Conservation (phyloP, 1,140 invertebrate genomes). For the Metopolophium dirhodum region DNA sequence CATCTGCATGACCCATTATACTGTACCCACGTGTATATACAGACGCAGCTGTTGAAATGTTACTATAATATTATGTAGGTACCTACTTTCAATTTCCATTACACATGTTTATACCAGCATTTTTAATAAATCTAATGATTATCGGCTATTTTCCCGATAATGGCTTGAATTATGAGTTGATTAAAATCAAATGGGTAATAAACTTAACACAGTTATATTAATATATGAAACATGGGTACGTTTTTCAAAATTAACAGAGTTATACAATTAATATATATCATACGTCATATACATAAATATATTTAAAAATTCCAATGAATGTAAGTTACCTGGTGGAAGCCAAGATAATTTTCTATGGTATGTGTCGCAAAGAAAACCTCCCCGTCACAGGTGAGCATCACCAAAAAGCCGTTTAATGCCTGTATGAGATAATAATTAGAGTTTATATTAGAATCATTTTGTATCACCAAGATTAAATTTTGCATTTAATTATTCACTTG, state of each 20-base stretch:
- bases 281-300: not conserved
- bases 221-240: not conserved
- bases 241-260: not conserved
- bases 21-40: not conserved
- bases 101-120: not conserved
- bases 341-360: constrained; percentile 98
- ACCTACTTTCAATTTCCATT: not conserved
- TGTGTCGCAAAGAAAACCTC: constrained; percentile 99
- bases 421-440: constrained; percentile 68
- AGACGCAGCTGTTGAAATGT: constrained; percentile 47
- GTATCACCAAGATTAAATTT: not conserved
- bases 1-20: constrained; percentile 50
- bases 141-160: not conserved
- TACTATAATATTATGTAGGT: constrained; percentile 23
- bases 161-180: not conserved
- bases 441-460: not conserved
- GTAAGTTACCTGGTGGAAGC: constrained; percentile 95
- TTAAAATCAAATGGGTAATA: not conserved
- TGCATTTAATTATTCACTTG: constrained; percentile 72
- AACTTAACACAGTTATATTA: not conserved
- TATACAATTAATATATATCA: not conserved
- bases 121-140: constrained; percentile 36
- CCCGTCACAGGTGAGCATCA: constrained; percentile 97
- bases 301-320: not conserved
- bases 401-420: constrained; percentile 98